These are phyloP conservation scores for Embiotoca jacksoni DNA, from an alignment of 2,113 vertebrate species.

Conservation along the genomic window DNA sequence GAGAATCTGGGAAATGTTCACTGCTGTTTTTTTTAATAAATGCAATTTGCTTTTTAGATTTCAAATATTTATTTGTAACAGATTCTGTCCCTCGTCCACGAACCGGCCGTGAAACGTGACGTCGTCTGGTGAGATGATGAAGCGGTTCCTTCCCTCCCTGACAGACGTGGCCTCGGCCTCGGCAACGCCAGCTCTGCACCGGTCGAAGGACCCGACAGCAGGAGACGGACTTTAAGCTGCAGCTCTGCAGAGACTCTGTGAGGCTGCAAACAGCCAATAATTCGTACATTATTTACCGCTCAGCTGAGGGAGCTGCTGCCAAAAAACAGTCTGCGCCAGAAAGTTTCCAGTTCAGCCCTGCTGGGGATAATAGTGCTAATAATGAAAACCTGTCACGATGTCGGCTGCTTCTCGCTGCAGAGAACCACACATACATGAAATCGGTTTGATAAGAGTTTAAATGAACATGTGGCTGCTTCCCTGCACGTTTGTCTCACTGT, in stretches of 20 bases:
- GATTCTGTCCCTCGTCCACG: too few relatives aligned
- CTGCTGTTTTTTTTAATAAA: too few relatives aligned
- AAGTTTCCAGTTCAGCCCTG: constrained; percentile 17
- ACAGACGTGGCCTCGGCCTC: background rate
- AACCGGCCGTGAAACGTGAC: too few relatives aligned
- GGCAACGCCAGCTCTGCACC: background rate
- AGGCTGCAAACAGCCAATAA: constrained; percentile 1
- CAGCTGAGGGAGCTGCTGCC: constrained; percentile 27
- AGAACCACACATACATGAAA: background rate
- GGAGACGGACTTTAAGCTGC: background rate
- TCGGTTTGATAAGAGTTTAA: background rate
- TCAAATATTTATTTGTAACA: too few relatives aligned
- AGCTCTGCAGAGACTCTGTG: constrained; percentile 10
- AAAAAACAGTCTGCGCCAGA: constrained; percentile 6
- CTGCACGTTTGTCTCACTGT: too few relatives aligned
- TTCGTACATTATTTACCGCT: constrained; percentile 68
- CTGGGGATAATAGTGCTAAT: constrained; percentile 8
- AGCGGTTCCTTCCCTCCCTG: too few relatives aligned
- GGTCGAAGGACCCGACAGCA: background rate
- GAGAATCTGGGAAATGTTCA: too few relatives aligned
- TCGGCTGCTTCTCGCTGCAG: too few relatives aligned
- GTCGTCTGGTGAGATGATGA: too few relatives aligned
- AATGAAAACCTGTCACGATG: constrained; percentile 29
- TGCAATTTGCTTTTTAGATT: too few relatives aligned
- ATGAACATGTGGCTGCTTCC: too few relatives aligned